These are phyloP conservation scores for Podarcis siculus DNA, from an alignment of 2,797 vertebrate species.

Conservation along the genomic window DNA sequence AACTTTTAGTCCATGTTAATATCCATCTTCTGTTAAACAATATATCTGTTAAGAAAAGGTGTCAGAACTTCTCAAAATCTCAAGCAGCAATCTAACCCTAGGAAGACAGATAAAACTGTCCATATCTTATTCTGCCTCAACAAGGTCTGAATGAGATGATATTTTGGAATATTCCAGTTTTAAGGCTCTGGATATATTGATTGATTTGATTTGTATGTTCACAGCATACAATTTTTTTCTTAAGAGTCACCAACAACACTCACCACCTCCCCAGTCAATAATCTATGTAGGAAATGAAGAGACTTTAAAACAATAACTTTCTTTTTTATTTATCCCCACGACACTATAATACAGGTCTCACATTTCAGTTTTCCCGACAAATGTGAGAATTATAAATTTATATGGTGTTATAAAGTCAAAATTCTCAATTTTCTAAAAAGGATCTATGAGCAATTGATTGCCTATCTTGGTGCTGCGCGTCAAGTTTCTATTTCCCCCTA, in stretches of 20 bases:
- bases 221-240: too few species aligned
- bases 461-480: background rate
- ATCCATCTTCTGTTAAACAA: too few species aligned
- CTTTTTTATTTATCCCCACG: background rate
- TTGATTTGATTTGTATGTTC: too few species aligned
- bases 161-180: background rate
- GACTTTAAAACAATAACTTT: background rate
- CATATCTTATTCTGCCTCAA: background rate
- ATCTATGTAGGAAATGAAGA: background rate
- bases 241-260: background rate
- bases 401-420: background rate
- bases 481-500: slow-evolving; percentile 9
- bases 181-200: background rate
- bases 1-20: too few species aligned
- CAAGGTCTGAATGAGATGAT: background rate
- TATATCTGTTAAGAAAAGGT: too few species aligned
- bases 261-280: background rate
- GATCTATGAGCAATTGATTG: background rate
- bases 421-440: background rate
- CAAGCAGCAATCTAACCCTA: background rate
- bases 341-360: background rate
- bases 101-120: background rate
- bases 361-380: background rate
- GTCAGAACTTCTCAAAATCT: too few species aligned
- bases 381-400: background rate